Evolutionary conservation across 2,113 vertebrate species (phyloP).

Genomic region (Bubo blakistoni): DNA sequence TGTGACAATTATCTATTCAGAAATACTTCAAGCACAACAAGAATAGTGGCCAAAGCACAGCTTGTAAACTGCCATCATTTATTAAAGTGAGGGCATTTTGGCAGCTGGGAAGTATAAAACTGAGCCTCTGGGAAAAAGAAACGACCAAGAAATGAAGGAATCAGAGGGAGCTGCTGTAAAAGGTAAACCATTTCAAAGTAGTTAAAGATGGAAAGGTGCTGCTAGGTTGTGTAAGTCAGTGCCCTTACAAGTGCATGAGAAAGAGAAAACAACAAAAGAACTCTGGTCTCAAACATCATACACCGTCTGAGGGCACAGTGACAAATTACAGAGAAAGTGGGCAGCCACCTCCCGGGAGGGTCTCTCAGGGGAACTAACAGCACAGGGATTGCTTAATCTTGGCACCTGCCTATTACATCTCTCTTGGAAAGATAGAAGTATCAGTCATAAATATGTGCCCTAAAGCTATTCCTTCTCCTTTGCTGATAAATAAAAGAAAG

Average conservation of each 20-base stretch:
- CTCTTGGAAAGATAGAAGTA: background rate
- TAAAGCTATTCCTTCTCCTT: background rate
- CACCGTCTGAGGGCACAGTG: background rate
- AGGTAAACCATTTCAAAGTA: constrained; percentile 16
- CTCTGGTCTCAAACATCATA: background rate
- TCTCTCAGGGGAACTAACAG: background rate
- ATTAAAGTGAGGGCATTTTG: constrained; percentile 3
- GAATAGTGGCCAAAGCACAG: background rate
- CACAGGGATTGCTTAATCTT: background rate
- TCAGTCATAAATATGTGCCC: background rate
- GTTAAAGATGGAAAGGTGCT: constrained; percentile 28
- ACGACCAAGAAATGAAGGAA: background rate
- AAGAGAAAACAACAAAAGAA: background rate
- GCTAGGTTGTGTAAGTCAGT: background rate
- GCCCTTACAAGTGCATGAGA: background rate
- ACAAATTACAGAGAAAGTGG: background rate
- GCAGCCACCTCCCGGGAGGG: background rate
- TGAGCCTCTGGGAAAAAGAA: background rate
- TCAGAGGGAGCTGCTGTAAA: background rate
- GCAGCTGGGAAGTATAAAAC: background rate
- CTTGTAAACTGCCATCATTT: background rate
- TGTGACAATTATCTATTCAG: constrained; percentile 23
- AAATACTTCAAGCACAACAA: background rate
- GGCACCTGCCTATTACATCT: background rate
- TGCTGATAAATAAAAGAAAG: background rate